Conservation (phyloP, 1,140 invertebrate species). For the Armadillidium nasatum region DNA sequence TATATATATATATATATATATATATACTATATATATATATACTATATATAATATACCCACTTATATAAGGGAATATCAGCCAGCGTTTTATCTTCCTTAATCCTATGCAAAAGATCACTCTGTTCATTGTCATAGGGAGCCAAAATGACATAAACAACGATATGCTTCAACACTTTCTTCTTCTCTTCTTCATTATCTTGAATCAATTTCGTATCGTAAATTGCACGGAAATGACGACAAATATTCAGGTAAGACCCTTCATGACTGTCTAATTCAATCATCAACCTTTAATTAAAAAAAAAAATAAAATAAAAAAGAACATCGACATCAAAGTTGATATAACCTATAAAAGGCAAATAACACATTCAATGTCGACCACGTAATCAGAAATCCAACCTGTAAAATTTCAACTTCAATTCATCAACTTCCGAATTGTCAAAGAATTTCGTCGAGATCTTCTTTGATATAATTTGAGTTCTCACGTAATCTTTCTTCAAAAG, state of each 20-base stretch:
- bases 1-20: no score
- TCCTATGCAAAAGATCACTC: slow-evolving; percentile 87
- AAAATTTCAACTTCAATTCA: slow-evolving; percentile 90
- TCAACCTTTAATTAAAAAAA: no score
- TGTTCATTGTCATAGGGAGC: slow-evolving; percentile 97
- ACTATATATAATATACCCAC: slow-evolving; percentile 55
- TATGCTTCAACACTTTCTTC: slow-evolving; percentile 66
- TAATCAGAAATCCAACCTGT: slow-evolving; percentile 56
- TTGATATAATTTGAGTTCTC: slow-evolving; percentile 97
- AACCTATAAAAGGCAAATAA: no score
- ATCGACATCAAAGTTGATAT: background rate
- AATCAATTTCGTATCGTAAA: slow-evolving; percentile 68
- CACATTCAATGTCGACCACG: no score
- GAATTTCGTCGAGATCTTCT: slow-evolving; percentile 97
- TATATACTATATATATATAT: no score
- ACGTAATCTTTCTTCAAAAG: slow-evolving; percentile 94
- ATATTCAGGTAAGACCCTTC: slow-evolving; percentile 56
- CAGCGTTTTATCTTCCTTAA: slow-evolving; percentile 83
- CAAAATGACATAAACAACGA: slow-evolving; percentile 86
- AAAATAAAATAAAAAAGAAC: no score
- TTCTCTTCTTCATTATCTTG: slow-evolving; percentile 59
- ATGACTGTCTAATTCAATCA: no score
- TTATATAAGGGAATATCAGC: slow-evolving; percentile 89
- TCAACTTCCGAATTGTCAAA: slow-evolving; percentile 76
- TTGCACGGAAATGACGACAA: slow-evolving; percentile 84